A percentile compares a stretch with the other conserved stretches of the same genome.
These are phyloP conservation scores for Acleris sparsana DNA, from an alignment of 2,888 invertebrate genomes.

Conservation along the genomic window DNA sequence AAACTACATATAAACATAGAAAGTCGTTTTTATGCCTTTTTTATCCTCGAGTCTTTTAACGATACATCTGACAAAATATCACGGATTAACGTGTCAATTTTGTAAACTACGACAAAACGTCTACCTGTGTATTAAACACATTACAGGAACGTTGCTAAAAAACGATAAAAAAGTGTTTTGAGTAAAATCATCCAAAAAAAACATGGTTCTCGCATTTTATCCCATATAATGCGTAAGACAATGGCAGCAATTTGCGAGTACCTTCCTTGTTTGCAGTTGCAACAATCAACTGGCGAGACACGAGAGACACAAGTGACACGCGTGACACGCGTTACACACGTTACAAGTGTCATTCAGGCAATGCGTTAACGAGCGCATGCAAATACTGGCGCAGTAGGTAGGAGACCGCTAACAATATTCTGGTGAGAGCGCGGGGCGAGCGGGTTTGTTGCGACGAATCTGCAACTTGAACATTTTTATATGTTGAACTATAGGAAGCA, in stretches of 20 bases:
- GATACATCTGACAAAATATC: too few species aligned
- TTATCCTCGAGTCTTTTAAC: too few species aligned
- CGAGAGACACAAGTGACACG: conserved; percentile 17
- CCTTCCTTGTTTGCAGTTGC: conserved; percentile 40
- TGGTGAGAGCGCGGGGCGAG: conserved; percentile 46
- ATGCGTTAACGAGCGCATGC: conserved; percentile 82
- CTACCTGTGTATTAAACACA: neutral
- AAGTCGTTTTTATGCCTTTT: too few species aligned
- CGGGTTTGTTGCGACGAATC: conserved; percentile 51
- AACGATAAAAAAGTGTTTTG: neutral
- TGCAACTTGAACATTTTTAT: neutral
- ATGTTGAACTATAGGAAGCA: too few species aligned
- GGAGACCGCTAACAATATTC: conserved; percentile 71
- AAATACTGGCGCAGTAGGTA: conserved; percentile 55
- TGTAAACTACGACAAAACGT: too few species aligned
- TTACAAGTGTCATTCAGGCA: conserved; percentile 66
- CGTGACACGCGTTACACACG: conserved; percentile 19
- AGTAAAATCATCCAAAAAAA: conserved; percentile 1
- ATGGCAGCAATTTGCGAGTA: conserved; percentile 4
- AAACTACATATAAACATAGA: too few species aligned
- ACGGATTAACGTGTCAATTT: too few species aligned
- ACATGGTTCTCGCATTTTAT: conserved; percentile 15
- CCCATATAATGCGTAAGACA: conserved; percentile 18
- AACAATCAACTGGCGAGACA: conserved; percentile 59
- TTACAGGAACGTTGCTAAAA: neutral